Conservation (phyloP, 2,113 vertebrate species). For the Bucco capensis region DNA sequence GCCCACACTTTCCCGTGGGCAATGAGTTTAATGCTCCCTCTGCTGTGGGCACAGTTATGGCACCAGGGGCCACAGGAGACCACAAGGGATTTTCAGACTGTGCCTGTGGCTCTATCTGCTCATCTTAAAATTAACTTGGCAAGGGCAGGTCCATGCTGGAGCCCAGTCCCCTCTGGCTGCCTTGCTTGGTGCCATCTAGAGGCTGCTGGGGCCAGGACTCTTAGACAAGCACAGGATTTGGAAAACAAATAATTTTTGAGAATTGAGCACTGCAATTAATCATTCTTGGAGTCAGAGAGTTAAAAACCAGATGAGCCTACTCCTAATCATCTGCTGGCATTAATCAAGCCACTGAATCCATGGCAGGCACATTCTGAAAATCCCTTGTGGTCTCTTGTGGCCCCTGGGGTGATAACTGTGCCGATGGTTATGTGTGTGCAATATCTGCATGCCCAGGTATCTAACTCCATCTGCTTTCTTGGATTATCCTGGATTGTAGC, state of each 20-base stretch:
- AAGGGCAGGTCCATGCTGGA: background rate
- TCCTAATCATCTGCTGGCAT: background rate
- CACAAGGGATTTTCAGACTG: too few relatives aligned
- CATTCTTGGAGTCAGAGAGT: background rate
- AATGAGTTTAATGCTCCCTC: too few relatives aligned
- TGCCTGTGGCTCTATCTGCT: too few relatives aligned
- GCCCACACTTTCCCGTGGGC: too few relatives aligned
- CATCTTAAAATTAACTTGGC: background rate
- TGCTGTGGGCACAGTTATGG: too few relatives aligned
- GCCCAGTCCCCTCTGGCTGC: accelerated
- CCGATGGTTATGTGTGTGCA: too few relatives aligned
- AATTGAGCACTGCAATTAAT: background rate
- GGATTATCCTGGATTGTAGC: background rate
- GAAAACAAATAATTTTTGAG: background rate
- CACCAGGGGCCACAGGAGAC: too few relatives aligned
- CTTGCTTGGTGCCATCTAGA: background rate
- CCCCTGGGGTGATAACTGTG: too few relatives aligned
- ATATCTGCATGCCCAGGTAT: too few relatives aligned
- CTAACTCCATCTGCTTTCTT: background rate
- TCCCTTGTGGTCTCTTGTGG: too few relatives aligned
- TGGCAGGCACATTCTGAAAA: too few relatives aligned
- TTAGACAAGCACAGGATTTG: background rate
- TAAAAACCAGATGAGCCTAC: background rate
- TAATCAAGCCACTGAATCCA: background rate
- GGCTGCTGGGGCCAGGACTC: background rate